phyloP scores from a whole-genome alignment of 2,797 vertebrate species.

The Parotocinclus haroldoi region DNA sequence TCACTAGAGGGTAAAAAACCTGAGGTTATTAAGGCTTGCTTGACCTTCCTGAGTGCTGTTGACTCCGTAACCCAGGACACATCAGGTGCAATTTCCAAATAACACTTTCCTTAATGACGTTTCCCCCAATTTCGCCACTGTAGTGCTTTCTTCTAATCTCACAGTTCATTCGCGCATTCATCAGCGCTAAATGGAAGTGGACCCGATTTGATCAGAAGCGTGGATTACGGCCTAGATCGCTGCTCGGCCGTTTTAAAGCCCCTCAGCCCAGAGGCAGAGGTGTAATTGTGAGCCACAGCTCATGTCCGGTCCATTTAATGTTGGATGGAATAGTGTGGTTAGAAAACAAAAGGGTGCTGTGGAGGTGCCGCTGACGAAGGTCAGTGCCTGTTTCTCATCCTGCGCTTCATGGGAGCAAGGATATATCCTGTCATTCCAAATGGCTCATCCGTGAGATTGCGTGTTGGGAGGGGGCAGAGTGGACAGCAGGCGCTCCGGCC shows the following conservation, averaged over 20 bases:
- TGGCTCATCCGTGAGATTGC: slow-evolving; percentile 31
- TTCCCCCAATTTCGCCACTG: background rate
- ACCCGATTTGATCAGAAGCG: slow-evolving; percentile 58
- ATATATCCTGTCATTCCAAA: slow-evolving; percentile 29
- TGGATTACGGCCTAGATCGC: slow-evolving; percentile 56
- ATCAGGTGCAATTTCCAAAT: background rate
- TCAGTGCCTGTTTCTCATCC: slow-evolving; percentile 22
- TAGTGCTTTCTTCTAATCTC: slow-evolving; percentile 35
- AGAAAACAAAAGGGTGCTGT: slow-evolving; percentile 32
- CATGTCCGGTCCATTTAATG: slow-evolving; percentile 54
- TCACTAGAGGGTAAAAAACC: background rate
- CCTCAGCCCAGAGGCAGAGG: slow-evolving; percentile 48
- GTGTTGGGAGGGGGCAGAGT: background rate
- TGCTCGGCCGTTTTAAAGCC: slow-evolving; percentile 46
- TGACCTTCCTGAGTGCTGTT: background rate
- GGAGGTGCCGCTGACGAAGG: slow-evolving; percentile 43
- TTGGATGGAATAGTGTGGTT: slow-evolving; percentile 40
- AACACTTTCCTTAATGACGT: background rate
- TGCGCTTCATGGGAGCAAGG: slow-evolving; percentile 24
- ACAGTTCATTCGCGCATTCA: slow-evolving; percentile 59
- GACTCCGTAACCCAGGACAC: too few species aligned
- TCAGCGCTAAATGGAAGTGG: slow-evolving; percentile 61
- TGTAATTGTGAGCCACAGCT: slow-evolving; percentile 60
- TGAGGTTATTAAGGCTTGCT: background rate
- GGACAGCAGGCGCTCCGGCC: slow-evolving; percentile 15